Evolutionary conservation across 2,888 invertebrate genomes (phyloP).

Genomic region (Galeruca laticollis): DNA sequence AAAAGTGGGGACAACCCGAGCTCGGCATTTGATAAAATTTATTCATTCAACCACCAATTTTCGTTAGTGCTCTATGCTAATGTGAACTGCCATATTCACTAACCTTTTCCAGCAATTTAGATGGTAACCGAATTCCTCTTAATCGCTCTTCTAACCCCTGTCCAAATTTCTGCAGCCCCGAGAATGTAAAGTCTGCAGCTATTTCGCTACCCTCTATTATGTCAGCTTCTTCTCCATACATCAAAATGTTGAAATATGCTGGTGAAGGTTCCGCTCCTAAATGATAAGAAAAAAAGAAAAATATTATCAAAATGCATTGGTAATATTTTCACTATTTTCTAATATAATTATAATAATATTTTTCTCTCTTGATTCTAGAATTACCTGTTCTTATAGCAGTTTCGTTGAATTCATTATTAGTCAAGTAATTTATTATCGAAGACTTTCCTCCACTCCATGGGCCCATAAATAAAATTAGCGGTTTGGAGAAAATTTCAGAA

Average conservation of each 20-base stretch:
- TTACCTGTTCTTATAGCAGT: slow-evolving; percentile 89
- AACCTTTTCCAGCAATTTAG: slow-evolving; percentile 89
- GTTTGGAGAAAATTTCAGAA: slow-evolving; percentile 95
- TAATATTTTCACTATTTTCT: neutral
- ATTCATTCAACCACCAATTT: no score
- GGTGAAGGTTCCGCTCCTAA: slow-evolving; percentile 94
- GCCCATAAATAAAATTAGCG: slow-evolving; percentile 92
- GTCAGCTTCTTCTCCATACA: slow-evolving; percentile 88
- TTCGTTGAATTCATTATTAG: slow-evolving; percentile 87
- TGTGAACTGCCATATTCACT: slow-evolving; percentile 7
- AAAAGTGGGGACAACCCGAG: no score
- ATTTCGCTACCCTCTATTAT: slow-evolving; percentile 92
- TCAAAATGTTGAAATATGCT: slow-evolving; percentile 91
- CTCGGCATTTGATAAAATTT: neutral
- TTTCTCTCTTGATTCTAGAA: slow-evolving; percentile 30
- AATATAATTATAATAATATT: neutral
- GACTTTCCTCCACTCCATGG: slow-evolving; percentile 98
- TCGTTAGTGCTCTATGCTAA: no score
- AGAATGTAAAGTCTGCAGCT: slow-evolving; percentile 95
- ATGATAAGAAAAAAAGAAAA: neutral
- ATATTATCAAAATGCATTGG: neutral
- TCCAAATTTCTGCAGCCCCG: slow-evolving; percentile 94
- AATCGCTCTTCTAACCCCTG: slow-evolving; percentile 91
- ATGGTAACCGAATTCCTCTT: slow-evolving; percentile 83
- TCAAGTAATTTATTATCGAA: slow-evolving; percentile 91